Conservation (phyloP, 2,797 vertebrate genomes). For the Staurois parvus region DNA sequence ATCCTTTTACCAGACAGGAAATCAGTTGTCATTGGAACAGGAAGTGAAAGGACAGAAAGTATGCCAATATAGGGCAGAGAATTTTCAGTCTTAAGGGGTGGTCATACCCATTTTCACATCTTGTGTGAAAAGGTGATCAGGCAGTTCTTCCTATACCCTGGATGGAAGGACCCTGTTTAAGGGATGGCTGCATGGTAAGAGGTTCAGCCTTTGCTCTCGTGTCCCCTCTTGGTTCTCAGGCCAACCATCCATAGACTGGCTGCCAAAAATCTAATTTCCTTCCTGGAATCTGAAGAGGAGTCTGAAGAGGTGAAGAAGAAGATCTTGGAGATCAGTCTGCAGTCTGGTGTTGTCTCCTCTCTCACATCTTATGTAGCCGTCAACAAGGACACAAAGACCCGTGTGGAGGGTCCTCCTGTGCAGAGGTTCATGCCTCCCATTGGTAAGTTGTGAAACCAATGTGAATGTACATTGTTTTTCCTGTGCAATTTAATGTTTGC, state of each 20-base stretch:
- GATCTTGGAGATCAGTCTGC: slow-evolving; percentile 77
- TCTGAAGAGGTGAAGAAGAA: slow-evolving; percentile 64
- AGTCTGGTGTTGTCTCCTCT: slow-evolving; percentile 80
- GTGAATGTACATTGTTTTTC: too few relatives aligned
- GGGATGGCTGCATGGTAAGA: too few relatives aligned
- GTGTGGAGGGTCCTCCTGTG: slow-evolving; percentile 71
- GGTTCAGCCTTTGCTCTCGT: neutral
- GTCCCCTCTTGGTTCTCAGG: slow-evolving; percentile 61
- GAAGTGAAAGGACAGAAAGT: too few relatives aligned
- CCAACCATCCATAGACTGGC: slow-evolving; percentile 78
- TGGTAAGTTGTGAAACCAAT: neutral
- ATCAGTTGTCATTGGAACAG: too few relatives aligned
- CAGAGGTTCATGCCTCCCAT: slow-evolving; percentile 47
- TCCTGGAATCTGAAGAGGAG: slow-evolving; percentile 69
- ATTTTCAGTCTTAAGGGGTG: too few relatives aligned
- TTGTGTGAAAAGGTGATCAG: too few relatives aligned
- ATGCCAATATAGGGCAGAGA: too few relatives aligned
- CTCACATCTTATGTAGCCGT: slow-evolving; percentile 81
- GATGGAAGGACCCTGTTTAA: too few relatives aligned
- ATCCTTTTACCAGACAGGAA: too few relatives aligned
- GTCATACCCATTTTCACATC: too few relatives aligned
- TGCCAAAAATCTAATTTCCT: slow-evolving; percentile 76
- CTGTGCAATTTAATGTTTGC: too few relatives aligned
- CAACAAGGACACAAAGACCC: slow-evolving; percentile 69
- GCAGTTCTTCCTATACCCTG: too few relatives aligned